Base-by-base conservation (phyloP, 2,797 vertebrate species). In the Squalus acanthias region DNA sequence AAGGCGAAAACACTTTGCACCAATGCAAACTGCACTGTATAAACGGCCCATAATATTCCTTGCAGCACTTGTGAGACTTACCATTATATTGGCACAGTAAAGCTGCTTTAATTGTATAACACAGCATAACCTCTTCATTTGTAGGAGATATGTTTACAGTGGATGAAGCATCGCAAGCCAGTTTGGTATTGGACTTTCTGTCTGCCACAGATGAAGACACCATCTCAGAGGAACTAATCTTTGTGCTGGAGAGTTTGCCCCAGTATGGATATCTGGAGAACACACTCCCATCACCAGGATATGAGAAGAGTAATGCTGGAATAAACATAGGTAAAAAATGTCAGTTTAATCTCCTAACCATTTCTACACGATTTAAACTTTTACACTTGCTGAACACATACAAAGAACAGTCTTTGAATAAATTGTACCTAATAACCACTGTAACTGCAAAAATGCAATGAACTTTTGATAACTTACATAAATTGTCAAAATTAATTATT, bases 211-310 rank as follows among this genome's bases (percentile, higher is more conserved):
- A 98, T 96, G 97, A 97, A 5, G 98, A 98, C 97, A 98, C 97
- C 22, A 60, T 97, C 70, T 96, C 97, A 0, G 97, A 98, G 60
- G 97, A 97, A 63, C 97, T 98, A 89, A 97, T 97, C 93, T 98
- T 98, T 97, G 96, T 96, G 60, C 97, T 98, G 97, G 98, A 99
- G 96, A 97, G 97, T 20, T 97, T 96, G 0, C 97, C 97, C 63
- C 97, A 97, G 7, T 97, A 97, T 0, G 97, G 97, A 67, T 98
- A 98, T 96, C 97, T 98, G 96, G 98, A 98, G 97, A 99, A 98
- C 97, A 97, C 97, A 29, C 97, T 98, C 97, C 98, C 97, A 0
- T 95, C 97, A 9, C 97, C 97, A 0, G 98, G 97, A 4, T 98
- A 97, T 0, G 97, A 98, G 97, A 98, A 98, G 96, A 98, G 97